phyloP scores from a whole-genome alignment of 2,888 invertebrate species.

The Miltochrista miniata region DNA sequence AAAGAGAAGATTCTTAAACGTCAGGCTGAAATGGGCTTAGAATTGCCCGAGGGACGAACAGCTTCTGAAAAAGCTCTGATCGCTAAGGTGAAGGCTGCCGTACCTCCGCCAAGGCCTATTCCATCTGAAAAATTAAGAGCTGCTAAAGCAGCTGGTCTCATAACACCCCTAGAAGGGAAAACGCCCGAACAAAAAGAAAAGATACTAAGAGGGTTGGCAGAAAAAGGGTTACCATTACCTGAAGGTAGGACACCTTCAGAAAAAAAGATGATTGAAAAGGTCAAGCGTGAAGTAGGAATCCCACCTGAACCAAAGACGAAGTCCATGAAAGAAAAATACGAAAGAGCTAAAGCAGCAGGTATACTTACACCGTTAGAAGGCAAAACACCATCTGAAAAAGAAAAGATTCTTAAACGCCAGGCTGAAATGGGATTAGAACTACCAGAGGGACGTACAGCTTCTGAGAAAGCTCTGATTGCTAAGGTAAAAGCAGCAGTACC shows the following conservation, averaged over 20 bases:
- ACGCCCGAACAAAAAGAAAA: not conserved
- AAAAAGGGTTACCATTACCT: conserved; percentile 13
- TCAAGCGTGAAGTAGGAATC: conserved; percentile 5
- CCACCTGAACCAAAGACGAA: conserved; percentile 6
- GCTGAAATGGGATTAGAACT: not conserved
- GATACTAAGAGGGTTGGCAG: not conserved
- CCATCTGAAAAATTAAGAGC: not conserved
- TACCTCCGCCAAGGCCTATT: not conserved
- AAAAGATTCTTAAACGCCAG: not conserved
- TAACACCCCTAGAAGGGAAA: conserved; percentile 8
- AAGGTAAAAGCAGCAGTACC: not conserved
- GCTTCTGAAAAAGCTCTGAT: not conserved
- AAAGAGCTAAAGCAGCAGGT: not conserved
- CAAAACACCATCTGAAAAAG: not conserved
- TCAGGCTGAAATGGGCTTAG: not conserved
- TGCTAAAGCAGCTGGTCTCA: not conserved
- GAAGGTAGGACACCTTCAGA: conserved; percentile 1
- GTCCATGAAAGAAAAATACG: not conserved
- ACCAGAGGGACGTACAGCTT: not conserved
- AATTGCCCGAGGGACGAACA: conserved; percentile 33
- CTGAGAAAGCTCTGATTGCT: not conserved
- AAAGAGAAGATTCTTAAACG: not conserved
- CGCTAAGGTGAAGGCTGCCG: not conserved
- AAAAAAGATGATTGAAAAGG: not conserved
- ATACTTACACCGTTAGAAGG: not conserved